Evolutionary conservation across 2,113 vertebrate species (phyloP), one percentile per base, ranked within the genome.

Genomic region (Amblyopsis rosae): DNA sequence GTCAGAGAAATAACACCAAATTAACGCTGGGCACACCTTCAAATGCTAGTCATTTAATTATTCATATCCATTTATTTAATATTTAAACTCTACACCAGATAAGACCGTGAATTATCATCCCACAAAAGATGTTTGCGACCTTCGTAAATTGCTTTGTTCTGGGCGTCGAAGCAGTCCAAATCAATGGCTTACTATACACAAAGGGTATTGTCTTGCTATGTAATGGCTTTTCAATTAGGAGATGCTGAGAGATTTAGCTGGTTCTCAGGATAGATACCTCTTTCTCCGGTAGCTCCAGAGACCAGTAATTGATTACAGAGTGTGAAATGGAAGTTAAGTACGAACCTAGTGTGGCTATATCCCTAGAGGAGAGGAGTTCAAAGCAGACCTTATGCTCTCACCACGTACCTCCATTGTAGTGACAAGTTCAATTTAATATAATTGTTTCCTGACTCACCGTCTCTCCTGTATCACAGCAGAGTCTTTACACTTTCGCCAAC

Each of bases 191-290:
- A 75, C 83, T 80, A 70, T 82, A 88, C 86, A 89, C 79, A 91
- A 87, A 90, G 81, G 86, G 83, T 81, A 88, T 89, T 90, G 90
- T 90, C 86, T 86, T 68, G 69, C 33, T 12, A 69, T 66, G 79
- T 89, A 89, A 92, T 86, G 86, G 83, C 65, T 90, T 92, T 92
- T 89, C 89, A 91, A 88, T 91, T 90, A 90, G 82, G 75, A 72
- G 81, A 72, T 55, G 71, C 73, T 78, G 71, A 59, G 80, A 89
- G 83, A 91, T 86, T 84, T 71, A 76, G 76, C 82, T 76, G 75
- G 70, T 82, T 84, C 79, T 76, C 59, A 53, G 64, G 73, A 85
- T 84, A 85, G 80, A 75, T 79, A 50, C 73, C 67, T 79, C 61
- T 85, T 86, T 83, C 72, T 75, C 70, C 48, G 72, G 80, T 83